Conservation (phyloP, 2,797 vertebrate genomes). For the Chaetodon trifasciatus region DNA sequence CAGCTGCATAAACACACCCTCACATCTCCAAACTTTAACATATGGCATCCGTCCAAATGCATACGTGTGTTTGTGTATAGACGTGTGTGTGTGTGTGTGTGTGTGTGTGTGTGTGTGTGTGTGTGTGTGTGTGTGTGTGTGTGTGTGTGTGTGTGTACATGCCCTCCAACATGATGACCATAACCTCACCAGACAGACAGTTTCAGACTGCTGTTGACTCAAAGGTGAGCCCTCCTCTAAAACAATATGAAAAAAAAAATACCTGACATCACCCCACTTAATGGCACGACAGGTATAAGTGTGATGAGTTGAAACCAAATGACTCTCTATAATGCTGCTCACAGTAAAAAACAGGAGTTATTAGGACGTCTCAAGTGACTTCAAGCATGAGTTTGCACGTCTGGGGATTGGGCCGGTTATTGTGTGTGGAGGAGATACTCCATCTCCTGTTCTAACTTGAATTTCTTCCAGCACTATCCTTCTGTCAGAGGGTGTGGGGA, state of each 20-base stretch:
- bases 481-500: slow-evolving; percentile 32
- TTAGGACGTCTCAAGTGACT: slow-evolving; percentile 51
- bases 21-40: slow-evolving; percentile 67
- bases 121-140: slow-evolving; percentile 35
- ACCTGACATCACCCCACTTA: slow-evolving; percentile 53
- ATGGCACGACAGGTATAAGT: slow-evolving; percentile 50
- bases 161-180: slow-evolving; percentile 50
- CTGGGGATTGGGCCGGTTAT: slow-evolving; percentile 21
- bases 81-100: slow-evolving; percentile 39
- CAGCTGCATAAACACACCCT: slow-evolving; percentile 82
- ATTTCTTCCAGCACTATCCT: slow-evolving; percentile 31
- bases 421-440: slow-evolving; percentile 10
- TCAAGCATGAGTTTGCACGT: slow-evolving; percentile 47
- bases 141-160: background rate
- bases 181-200: slow-evolving; percentile 62
- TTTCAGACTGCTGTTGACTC: slow-evolving; percentile 57
- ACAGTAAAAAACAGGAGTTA: slow-evolving; percentile 45
- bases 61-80: slow-evolving; percentile 63
- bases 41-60: slow-evolving; percentile 67
- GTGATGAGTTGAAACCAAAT: slow-evolving; percentile 50
- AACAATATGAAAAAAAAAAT: slow-evolving; percentile 57
- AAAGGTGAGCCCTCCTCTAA: slow-evolving; percentile 61
- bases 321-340: slow-evolving; percentile 33
- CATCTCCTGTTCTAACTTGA: slow-evolving; percentile 54
- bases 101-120: background rate